phyloP scores from a whole-genome alignment of 2,113 vertebrate species.

The Dascyllus trimaculatus region DNA sequence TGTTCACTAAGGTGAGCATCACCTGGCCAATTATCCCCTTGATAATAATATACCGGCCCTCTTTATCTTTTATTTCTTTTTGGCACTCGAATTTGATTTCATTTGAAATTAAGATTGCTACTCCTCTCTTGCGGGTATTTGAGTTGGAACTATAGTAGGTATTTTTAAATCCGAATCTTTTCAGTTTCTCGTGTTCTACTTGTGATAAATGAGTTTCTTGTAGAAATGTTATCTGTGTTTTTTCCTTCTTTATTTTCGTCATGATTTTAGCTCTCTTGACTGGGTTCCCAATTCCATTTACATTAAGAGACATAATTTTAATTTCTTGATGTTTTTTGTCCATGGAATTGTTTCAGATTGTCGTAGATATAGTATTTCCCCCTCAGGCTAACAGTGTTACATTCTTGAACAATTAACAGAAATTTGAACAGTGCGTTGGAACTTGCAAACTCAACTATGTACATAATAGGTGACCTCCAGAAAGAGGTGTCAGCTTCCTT shows the following conservation, averaged over 20 bases:
- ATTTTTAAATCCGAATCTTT: background rate
- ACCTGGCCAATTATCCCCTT: background rate
- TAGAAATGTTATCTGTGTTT: background rate
- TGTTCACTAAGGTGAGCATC: background rate
- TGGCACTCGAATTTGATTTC: background rate
- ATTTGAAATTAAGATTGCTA: background rate
- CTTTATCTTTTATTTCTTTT: slow-evolving; percentile 21
- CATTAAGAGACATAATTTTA: background rate
- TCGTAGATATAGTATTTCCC: too few relatives aligned
- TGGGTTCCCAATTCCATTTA: background rate
- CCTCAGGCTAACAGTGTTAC: too few relatives aligned
- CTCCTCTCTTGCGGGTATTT: background rate
- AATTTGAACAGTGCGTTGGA: too few relatives aligned
- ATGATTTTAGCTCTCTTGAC: background rate
- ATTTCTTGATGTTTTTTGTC: background rate
- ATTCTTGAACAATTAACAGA: too few relatives aligned
- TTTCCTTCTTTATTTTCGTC: background rate
- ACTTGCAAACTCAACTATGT: too few relatives aligned
- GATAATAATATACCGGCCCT: background rate
- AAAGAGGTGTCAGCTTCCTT: too few relatives aligned
- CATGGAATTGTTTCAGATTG: background rate
- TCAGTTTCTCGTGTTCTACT: background rate
- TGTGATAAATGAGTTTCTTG: background rate
- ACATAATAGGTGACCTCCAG: too few relatives aligned
- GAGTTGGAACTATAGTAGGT: background rate